Percentiles rank a stretch among this genome's conserved stretches.
These are phyloP conservation scores for Vulpes lagopus DNA, from an alignment of 2,113 vertebrate species.

Conservation along the genomic window DNA sequence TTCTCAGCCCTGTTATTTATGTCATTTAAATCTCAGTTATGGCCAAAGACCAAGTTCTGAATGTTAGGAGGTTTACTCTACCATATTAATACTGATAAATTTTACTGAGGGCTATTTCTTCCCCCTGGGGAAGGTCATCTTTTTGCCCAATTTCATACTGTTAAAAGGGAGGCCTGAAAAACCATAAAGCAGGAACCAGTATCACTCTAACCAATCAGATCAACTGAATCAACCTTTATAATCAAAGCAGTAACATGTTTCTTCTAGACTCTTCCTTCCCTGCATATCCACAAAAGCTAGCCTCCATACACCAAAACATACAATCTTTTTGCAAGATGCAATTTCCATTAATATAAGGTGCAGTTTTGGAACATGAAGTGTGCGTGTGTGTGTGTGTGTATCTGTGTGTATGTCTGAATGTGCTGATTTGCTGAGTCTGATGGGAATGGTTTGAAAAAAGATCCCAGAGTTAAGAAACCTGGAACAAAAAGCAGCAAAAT, in stretches of 20 bases:
- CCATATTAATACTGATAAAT: background rate
- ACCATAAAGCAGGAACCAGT: background rate
- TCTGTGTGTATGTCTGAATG: background rate
- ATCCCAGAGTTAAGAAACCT: slow-evolving; percentile 8
- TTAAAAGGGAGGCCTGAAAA: background rate
- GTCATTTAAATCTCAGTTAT: background rate
- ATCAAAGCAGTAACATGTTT: background rate
- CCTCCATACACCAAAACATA: background rate
- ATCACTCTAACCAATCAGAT: background rate
- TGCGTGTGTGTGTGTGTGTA: background rate
- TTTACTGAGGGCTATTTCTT: background rate
- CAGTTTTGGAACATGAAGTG: background rate
- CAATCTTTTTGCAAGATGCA: background rate
- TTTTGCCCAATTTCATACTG: background rate
- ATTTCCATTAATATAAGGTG: background rate
- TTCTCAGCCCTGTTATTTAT: background rate
- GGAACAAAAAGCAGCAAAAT: background rate
- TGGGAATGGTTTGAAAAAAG: background rate
- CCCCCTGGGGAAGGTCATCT: background rate
- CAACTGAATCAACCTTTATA: background rate
- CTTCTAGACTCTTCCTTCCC: background rate
- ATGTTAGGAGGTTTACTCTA: background rate
- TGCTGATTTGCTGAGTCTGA: background rate
- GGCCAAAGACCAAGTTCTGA: background rate
- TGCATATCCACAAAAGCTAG: background rate